Percentiles rank a stretch among this genome's conserved stretches.
These are phyloP conservation scores for Iguana delicatissima DNA, from an alignment of 2,797 vertebrate genomes.

Conservation along the genomic window DNA sequence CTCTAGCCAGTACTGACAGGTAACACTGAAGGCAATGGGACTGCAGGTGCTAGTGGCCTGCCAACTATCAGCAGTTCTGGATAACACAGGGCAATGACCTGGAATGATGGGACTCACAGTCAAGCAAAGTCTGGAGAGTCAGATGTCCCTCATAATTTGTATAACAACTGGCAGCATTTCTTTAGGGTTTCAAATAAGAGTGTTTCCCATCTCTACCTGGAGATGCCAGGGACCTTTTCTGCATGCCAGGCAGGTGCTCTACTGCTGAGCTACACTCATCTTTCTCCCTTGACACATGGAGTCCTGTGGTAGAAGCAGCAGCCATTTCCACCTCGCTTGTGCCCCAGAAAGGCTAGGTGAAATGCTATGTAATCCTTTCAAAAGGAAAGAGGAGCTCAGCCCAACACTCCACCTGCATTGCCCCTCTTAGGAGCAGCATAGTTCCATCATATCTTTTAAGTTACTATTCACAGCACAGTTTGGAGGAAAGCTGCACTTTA, in stretches of 20 bases:
- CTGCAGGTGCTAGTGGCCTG: background rate
- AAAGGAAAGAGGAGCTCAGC: background rate
- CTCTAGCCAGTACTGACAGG: background rate
- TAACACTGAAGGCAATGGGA: too few relatives aligned
- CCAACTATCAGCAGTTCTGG: background rate
- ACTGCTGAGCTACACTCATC: too few relatives aligned
- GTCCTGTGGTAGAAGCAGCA: background rate
- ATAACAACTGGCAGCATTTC: background rate
- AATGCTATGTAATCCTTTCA: background rate
- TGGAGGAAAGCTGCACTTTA: too few relatives aligned
- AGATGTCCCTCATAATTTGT: background rate
- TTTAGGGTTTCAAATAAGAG: background rate
- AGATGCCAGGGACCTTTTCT: background rate
- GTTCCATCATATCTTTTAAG: too few relatives aligned
- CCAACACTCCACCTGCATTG: background rate
- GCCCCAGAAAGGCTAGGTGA: too few relatives aligned
- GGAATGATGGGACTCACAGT: background rate
- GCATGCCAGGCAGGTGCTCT: background rate
- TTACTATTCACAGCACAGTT: too few relatives aligned
- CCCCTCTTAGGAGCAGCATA: too few relatives aligned
- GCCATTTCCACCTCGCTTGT: background rate
- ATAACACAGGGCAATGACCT: background rate
- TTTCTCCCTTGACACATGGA: background rate
- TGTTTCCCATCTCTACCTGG: background rate
- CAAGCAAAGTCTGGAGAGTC: background rate